A percentile compares a stretch with the other conserved stretches of the same genome.
phyloP scores from a whole-genome alignment of 2,888 invertebrate species.

The Dendrolimus houi region DNA sequence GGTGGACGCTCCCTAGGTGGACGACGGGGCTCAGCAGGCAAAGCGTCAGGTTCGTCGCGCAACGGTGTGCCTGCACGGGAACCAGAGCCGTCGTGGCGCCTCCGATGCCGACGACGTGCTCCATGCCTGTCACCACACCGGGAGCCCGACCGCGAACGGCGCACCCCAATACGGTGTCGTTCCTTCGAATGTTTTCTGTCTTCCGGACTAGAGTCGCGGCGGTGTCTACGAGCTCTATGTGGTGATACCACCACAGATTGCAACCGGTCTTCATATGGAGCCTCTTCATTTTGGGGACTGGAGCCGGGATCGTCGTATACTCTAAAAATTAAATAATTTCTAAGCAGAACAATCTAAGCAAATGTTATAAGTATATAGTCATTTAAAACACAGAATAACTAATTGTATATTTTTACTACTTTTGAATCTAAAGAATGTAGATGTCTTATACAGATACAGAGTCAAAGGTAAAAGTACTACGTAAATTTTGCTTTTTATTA shows the following conservation, averaged over 20 bases:
- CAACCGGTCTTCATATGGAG: conserved; percentile 65
- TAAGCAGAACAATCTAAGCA: no score
- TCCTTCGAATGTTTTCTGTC: conserved; percentile 64
- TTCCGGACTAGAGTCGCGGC: conserved; percentile 86
- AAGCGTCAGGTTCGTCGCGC: conserved; percentile 83
- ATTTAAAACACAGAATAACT: no score
- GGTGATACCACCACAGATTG: conserved; percentile 75
- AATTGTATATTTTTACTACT: no score
- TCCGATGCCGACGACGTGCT: conserved; percentile 68
- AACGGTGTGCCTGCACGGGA: conserved; percentile 73
- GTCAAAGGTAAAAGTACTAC: no score
- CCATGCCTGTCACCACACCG: conserved; percentile 42
- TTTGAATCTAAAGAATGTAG: no score
- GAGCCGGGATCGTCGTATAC: conserved; percentile 64
- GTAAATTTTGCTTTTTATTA: no score
- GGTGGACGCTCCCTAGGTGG: conserved; percentile 78
- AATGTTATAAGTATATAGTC: no score
- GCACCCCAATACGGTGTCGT: conserved; percentile 41
- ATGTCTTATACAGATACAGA: no score
- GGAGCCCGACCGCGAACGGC: conserved; percentile 49
- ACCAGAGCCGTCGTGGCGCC: conserved; percentile 63
- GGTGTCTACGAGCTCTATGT: conserved; percentile 57
- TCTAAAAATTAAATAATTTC: conserved; percentile 25
- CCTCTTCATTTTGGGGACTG: conserved; percentile 83
- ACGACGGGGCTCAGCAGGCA: conserved; percentile 85